Evolutionary conservation across 2,797 vertebrate species (phyloP).

Genomic region (Pantherophis vulpinus): DNA sequence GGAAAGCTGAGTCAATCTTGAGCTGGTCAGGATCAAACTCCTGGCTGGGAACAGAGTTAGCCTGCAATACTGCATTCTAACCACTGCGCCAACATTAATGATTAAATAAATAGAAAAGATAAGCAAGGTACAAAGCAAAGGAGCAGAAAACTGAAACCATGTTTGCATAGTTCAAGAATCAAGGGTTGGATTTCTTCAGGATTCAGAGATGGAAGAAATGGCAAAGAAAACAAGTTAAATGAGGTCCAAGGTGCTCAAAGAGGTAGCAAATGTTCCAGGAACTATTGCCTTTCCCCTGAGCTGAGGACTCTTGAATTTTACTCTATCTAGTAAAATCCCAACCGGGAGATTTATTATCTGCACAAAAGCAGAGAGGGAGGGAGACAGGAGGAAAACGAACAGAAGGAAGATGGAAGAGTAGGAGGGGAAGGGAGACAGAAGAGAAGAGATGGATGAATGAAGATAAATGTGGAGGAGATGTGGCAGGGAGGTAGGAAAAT

Average conservation of each 20-base stretch:
- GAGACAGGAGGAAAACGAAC: slow-evolving; percentile 43
- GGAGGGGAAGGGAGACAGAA: slow-evolving; percentile 53
- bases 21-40: neutral
- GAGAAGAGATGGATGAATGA: slow-evolving; percentile 59
- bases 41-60: neutral
- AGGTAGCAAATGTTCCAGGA: neutral
- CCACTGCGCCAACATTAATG: neutral
- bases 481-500: slow-evolving; percentile 45
- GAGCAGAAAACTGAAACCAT: neutral
- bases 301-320: slow-evolving; percentile 14
- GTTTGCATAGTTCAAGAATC: neutral
- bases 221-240: neutral
- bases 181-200: neutral
- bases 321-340: slow-evolving; percentile 44
- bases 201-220: neutral
- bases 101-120: neutral
- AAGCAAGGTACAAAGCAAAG: neutral
- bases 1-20: neutral
- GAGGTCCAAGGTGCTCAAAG: neutral
- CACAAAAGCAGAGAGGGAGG: slow-evolving; percentile 44
- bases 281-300: neutral
- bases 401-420: slow-evolving; percentile 50
- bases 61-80: neutral
- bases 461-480: slow-evolving; percentile 55
- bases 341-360: slow-evolving; percentile 63